A percentile compares a stretch with the other conserved stretches of the same genome.
Conservation (phyloP, 2,113 vertebrate species). For the Callocephalon fimbriatum region DNA sequence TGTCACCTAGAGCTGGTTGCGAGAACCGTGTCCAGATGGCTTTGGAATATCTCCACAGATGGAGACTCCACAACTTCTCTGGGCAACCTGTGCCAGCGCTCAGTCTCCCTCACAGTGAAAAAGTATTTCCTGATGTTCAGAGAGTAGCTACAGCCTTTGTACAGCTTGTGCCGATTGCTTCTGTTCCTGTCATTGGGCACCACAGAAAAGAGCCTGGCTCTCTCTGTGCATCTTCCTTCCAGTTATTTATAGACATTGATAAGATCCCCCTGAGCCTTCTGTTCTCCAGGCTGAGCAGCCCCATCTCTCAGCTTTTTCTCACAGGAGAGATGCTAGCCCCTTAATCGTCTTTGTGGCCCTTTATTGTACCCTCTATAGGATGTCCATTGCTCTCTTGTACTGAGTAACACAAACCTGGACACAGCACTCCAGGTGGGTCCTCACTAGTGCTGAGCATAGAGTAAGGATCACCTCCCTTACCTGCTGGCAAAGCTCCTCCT, state of each 20-base stretch:
- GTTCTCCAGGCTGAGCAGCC: background rate
- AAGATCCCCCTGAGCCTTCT: background rate
- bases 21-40: fast-evolving
- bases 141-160: background rate
- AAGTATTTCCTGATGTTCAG: background rate
- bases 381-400: background rate
- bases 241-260: background rate
- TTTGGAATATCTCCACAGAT: background rate
- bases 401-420: background rate
- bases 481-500: background rate
- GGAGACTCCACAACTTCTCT: background rate
- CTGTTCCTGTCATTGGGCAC: background rate
- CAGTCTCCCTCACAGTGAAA: background rate
- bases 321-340: no score
- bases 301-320: background rate
- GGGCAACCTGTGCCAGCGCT: background rate
- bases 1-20: background rate
- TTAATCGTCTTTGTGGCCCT: background rate
- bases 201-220: background rate
- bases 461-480: background rate
- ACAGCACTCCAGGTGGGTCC: background rate
- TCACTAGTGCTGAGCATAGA: background rate
- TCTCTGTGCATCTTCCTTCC: background rate
- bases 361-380: background rate
- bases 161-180: background rate